Conservation (phyloP, 1,140 invertebrate species). For the Fopius arisanus region DNA sequence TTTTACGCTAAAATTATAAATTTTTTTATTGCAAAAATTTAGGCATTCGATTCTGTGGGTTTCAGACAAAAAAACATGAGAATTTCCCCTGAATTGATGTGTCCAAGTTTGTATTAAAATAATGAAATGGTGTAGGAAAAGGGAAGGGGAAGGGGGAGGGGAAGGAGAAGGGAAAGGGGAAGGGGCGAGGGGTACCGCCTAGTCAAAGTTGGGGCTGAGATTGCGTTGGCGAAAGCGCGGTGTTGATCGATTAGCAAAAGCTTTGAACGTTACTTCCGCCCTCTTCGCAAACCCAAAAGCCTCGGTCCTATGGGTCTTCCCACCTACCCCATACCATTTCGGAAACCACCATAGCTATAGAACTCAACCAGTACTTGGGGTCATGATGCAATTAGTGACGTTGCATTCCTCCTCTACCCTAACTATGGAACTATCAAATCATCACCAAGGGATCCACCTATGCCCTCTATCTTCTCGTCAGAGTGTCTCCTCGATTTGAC, state of each 20-base stretch:
- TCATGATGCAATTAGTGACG: conserved; percentile 29
- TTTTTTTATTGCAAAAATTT: too few species aligned
- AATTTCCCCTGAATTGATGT: too few species aligned
- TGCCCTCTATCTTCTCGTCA: background rate
- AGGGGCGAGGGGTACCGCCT: too few species aligned
- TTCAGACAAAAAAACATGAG: too few species aligned
- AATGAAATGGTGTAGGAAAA: conserved; percentile 16
- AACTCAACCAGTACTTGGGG: conserved; percentile 12
- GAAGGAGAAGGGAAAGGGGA: conserved; percentile 11
- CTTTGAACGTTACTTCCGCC: conserved; percentile 35
- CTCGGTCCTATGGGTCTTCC: background rate
- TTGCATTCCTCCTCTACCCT: conserved; percentile 27
- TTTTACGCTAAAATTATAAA: too few species aligned
- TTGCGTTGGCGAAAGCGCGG: conserved; percentile 30
- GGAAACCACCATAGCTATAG: background rate
- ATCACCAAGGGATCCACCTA: background rate
- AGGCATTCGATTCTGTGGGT: too few species aligned
- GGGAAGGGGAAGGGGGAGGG: conserved; percentile 14
- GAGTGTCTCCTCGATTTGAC: background rate
- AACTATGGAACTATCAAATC: too few species aligned
- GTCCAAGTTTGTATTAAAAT: conserved; percentile 19
- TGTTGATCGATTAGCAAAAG: conserved; percentile 39
- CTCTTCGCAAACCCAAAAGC: conserved; percentile 8
- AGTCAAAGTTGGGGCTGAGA: conserved; percentile 20
- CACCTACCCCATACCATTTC: background rate